Base-by-base conservation (phyloP, 2,113 vertebrate genomes). In the Strigops habroptila region DNA sequence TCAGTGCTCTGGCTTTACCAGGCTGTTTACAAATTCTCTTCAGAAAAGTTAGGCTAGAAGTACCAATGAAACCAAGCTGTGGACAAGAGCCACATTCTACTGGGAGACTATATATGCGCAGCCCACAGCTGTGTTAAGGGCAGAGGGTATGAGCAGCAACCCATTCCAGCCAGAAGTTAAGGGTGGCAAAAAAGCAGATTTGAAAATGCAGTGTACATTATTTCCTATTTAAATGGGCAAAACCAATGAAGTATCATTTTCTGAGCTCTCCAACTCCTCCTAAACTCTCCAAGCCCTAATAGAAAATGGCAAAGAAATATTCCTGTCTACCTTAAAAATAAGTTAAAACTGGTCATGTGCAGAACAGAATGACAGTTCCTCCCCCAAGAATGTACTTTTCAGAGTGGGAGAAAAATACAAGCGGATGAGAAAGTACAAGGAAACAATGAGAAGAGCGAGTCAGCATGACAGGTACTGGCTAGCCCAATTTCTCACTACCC, bases 391-490 rank as follows among this genome's bases (percentile, higher is more conserved):
- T 59, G 33, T 63, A 59, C n/a, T 77, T 46, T 3, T 8, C 35
- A 69, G 65, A 64, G 30, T 18, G 69, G 13, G 15, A n/a, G 35
- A 86, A 73, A 82, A 75, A 44, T 44, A 68, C 41, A 60, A 78
- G 62, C 0, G 0, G 30, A 62, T 92, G 62, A 79, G 74, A 91
- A 95, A 65, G 30, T 46, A 37, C 48, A 90, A 69, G 70, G 74
- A 89, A 94, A 93, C 44, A 87, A 33, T 46, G 31, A 86, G 44
- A 88, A 83, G 74, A 84, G 24, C 37, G 2, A 94, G 70, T 95
- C 89, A 95, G 87, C 41, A 18, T 62, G 81, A 87, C 90, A 94
- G 57, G 89, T 91, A 95, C 84, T 65, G 67, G 52, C 89, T 91
- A 65, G 93, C 76, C 90, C 68, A 52, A 44, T 71, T 95, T 93